Percentiles rank a stretch among this genome's conserved stretches.
phyloP scores from a whole-genome alignment of 2,797 vertebrate species.

The Tachyglossus aculeatus region DNA sequence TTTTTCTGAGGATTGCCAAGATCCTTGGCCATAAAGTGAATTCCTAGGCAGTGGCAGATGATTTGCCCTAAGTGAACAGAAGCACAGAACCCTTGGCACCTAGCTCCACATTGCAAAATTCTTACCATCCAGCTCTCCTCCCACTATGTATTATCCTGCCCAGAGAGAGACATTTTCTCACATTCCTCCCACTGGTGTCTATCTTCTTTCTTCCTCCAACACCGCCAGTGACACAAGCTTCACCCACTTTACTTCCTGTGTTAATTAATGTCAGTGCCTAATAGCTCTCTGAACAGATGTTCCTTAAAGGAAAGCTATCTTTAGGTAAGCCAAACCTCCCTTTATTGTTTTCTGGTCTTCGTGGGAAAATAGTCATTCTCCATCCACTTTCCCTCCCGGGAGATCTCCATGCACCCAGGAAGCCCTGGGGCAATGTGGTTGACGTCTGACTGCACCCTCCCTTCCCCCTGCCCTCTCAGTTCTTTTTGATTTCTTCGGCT shows the following conservation, averaged over 20 bases:
- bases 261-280: slow-evolving; percentile 51
- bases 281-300: slow-evolving; percentile 54
- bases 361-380: slow-evolving; percentile 11
- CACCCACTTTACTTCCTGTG: slow-evolving; percentile 56
- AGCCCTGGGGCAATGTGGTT: neutral
- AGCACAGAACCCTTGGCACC: no score
- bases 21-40: no score
- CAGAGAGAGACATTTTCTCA: slow-evolving; percentile 33
- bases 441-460: neutral
- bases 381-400: neutral
- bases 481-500: no score
- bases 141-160: neutral
- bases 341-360: slow-evolving; percentile 12
- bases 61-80: no score
- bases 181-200: slow-evolving; percentile 42
- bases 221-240: slow-evolving; percentile 44
- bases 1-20: no score
- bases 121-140: neutral
- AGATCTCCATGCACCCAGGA: neutral
- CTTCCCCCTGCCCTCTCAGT: neutral
- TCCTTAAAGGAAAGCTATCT: slow-evolving; percentile 52
- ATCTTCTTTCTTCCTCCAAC: slow-evolving; percentile 42
- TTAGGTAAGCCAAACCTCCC: slow-evolving; percentile 52
- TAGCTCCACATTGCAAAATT: neutral
- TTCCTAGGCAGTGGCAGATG: no score